Evolutionary conservation across 2,113 vertebrate genomes (phyloP), one percentile per base, ranked within the genome.

Genomic region (Astatoreochromis straeleni): DNA sequence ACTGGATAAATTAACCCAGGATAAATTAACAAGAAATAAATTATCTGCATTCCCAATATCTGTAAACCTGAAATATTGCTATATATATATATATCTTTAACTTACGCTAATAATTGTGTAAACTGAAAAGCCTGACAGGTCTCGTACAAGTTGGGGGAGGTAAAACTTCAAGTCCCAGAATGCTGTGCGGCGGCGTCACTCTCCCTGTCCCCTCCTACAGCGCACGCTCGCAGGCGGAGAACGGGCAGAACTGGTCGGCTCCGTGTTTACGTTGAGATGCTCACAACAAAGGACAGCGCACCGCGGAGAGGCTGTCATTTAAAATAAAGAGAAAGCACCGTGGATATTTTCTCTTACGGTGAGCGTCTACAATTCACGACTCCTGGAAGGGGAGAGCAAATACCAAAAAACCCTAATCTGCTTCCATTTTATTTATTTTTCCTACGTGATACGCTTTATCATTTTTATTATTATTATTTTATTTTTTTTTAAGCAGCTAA

Each of bases 221-320:
- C 88, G 90, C 63, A 63, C 75, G 75, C 89, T 82, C 53, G 4
- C 60, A 40, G 80, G 16, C 57, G 6, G 83, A 81, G 88, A 26
- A 81, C 80, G 35, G 29, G 63, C 83, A 31, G 88, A 55, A 33
- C 82, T 3, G 86, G 33, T 80, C 85, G 1, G 89, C 86, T 83
- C 86, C 1, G 92, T 96, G 94, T 96, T 96, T 95, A 95, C 93
- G 94, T 93, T 88, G 68, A 89, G 93, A 95, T 93, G 93, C 94
- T 95, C 93, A 93, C 92, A 95, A 96, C 95, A 96, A 94, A 95
- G 93, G 90, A 89, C 85, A 47, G 88, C 60, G 31, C 89, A 49
- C 53, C 87, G 79, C 85, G 85, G 87, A 89, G 85, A 89, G 88
- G 38, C 90, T 87, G 94, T 82, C 85, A 87, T 63, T 84, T 79